phyloP scores from a whole-genome alignment of 2,888 invertebrate species.

The Pachymerium ferrugineum region DNA sequence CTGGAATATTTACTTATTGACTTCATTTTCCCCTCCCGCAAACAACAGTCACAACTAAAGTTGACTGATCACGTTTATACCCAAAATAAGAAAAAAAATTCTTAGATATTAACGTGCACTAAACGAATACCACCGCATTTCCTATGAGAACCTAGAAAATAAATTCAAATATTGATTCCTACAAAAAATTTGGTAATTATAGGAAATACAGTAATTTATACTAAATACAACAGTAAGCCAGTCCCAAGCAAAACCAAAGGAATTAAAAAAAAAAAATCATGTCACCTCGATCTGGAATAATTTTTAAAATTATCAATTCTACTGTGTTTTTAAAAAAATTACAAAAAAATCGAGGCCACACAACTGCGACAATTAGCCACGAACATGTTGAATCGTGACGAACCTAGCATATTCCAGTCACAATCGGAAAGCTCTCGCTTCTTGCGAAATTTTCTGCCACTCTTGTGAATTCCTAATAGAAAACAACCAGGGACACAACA shows the following conservation, averaged over 20 bases:
- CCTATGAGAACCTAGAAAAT: too few species aligned
- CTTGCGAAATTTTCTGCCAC: slow-evolving; percentile 14
- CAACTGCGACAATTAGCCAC: not conserved
- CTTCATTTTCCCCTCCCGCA: too few species aligned
- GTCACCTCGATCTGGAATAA: not conserved
- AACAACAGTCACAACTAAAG: not conserved
- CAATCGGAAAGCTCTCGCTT: slow-evolving; percentile 25
- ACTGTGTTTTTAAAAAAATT: too few species aligned
- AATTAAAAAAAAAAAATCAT: not conserved
- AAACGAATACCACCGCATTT: not conserved
- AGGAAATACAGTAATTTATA: not conserved
- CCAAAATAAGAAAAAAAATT: not conserved
- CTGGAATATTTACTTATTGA: too few species aligned
- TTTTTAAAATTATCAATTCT: not conserved
- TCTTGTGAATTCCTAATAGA: slow-evolving; percentile 30
- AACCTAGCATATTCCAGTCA: slow-evolving; percentile 28
- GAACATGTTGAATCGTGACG: slow-evolving; percentile 3
- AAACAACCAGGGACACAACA: slow-evolving; percentile 1
- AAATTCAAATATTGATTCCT: not conserved
- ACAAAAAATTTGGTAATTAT: not conserved
- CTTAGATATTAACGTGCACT: not conserved
- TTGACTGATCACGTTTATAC: too few species aligned
- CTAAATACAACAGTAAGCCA: not conserved
- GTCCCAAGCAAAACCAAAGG: not conserved
- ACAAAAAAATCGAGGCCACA: not conserved